Evolutionary conservation across 1,140 invertebrate genomes (phyloP), one percentile per base, ranked within the genome.

Genomic region (Microplitis mediator): DNA sequence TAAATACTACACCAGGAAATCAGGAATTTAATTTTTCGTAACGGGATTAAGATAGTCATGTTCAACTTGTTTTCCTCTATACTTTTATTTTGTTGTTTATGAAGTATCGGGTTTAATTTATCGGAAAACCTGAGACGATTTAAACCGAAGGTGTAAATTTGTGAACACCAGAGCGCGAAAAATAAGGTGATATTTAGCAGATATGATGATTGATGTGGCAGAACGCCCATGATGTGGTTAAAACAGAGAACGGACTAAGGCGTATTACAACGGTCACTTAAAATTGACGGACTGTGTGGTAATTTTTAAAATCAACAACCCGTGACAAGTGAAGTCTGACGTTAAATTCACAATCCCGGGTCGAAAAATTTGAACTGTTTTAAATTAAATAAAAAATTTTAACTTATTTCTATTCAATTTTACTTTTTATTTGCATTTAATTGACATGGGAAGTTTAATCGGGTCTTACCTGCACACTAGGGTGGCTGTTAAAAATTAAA

Each of bases 241-340:
- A 82, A 84, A 84, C 76, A 83, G 79, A 82, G 51, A 68, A 82
- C 52, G 8, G 31, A 32, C 50, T 14, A 31, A 80, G 77, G 78
- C 74, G 76, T 77, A 71, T 81, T 82, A 82, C 81, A 76, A 77
- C 77, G 77, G 80, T 80, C 80, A 78, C 14, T 80, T 82, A 75
- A 80, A 84, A 82, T 82, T 83, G 81, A 82, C 79, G 80, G 23
- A 78, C 79, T 79, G 80, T 80, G 76, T 84, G 79, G 66, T 83
- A 84, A 85, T 85, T 84, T 85, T 81, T 76, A 83, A 84, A 84
- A 84, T 83, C 82, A 85, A 85, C 84, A 83, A 83, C 76, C 83
- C 83, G 73, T 84, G 83, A 84, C 81, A 80, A 78, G 75, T 32
- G 39, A 67, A 1, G 34, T 67, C 51, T 52, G 51, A 5, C 39